A percentile compares a stretch with the other conserved stretches of the same genome.
Evolutionary conservation across 1,140 invertebrate genomes (phyloP).

Genomic region (Himalopsyche phryganea): DNA sequence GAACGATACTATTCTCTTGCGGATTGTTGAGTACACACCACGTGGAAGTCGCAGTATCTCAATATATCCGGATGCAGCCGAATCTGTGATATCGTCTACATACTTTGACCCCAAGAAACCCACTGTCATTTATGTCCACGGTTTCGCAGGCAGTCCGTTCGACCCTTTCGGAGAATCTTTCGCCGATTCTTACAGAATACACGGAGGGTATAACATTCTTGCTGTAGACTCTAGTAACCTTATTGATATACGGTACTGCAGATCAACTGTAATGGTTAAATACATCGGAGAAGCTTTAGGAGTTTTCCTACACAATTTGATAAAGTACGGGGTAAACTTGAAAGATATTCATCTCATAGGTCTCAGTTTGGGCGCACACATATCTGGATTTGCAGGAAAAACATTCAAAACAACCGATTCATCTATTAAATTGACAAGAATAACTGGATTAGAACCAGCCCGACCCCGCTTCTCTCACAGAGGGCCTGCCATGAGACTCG

Average conservation of each 20-base stretch:
- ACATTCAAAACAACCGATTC: conserved; percentile 5
- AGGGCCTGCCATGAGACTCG: conserved; percentile 50
- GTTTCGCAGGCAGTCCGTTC: conserved; percentile 45
- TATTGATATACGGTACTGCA: conserved; percentile 11
- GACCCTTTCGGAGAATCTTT: conserved; percentile 38
- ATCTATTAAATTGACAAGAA: neutral
- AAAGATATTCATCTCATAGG: conserved; percentile 20
- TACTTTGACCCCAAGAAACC: conserved; percentile 16
- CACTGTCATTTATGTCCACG: conserved; percentile 37
- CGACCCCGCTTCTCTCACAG: conserved; percentile 58
- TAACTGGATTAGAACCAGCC: conserved; percentile 57
- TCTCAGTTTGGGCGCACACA: conserved; percentile 28
- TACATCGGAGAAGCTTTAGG: conserved; percentile 26
- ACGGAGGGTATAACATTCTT: conserved; percentile 35
- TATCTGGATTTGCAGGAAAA: conserved; percentile 24
- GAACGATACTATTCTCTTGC: conserved; percentile 4
- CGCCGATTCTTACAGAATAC: conserved; percentile 37
- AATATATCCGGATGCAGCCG: conserved; percentile 19
- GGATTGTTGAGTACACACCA: conserved; percentile 20
- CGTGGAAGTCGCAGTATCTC: conserved; percentile 6
- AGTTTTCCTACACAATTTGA: conserved; percentile 8
- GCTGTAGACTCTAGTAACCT: conserved; percentile 25
- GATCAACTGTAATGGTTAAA: conserved; percentile 14
- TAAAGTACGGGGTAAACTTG: neutral
- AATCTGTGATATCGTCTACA: conserved; percentile 9